A percentile compares a stretch with the other conserved stretches of the same genome.
phyloP scores from a whole-genome alignment of 2,888 invertebrate genomes.

The Pseudococcus viburni region DNA sequence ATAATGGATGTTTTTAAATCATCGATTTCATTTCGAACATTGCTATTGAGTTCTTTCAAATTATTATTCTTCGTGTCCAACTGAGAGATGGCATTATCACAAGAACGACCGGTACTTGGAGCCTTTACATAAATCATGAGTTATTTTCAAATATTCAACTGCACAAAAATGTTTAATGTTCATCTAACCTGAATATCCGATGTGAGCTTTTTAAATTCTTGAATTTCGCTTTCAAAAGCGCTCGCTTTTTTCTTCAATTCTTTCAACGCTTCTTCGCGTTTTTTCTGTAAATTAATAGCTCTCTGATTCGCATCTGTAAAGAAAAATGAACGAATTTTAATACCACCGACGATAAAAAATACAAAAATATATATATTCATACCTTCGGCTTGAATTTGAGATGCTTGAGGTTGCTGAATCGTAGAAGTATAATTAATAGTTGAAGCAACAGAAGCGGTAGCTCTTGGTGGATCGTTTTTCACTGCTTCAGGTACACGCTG shows the following conservation, averaged over 20 bases:
- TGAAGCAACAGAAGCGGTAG: background rate
- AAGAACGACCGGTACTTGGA: background rate
- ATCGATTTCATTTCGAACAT: slow-evolving; percentile 74
- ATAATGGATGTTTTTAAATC: slow-evolving; percentile 73
- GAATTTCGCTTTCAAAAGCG: slow-evolving; percentile 60
- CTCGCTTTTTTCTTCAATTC: slow-evolving; percentile 42
- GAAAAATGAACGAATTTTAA: background rate
- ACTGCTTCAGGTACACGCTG: background rate
- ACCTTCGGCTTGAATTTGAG: background rate
- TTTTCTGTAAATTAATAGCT: slow-evolving; percentile 40
- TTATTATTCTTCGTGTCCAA: slow-evolving; percentile 18
- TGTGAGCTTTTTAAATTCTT: slow-evolving; percentile 45
- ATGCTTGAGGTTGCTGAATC: background rate
- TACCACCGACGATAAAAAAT: background rate
- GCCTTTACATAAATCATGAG: background rate
- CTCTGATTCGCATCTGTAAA: background rate
- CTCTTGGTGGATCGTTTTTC: background rate
- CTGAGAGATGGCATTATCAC: slow-evolving; percentile 5
- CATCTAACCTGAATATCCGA: slow-evolving; percentile 2
- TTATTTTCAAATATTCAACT: background rate
- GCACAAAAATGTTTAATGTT: background rate
- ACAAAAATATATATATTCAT: background rate
- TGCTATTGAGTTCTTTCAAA: slow-evolving; percentile 11
- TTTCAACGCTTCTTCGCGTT: slow-evolving; percentile 52
- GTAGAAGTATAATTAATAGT: background rate